Percentiles rank a stretch among this genome's conserved stretches.
Evolutionary conservation across 1,140 invertebrate genomes (phyloP).

Genomic region (Bombus picipes): DNA sequence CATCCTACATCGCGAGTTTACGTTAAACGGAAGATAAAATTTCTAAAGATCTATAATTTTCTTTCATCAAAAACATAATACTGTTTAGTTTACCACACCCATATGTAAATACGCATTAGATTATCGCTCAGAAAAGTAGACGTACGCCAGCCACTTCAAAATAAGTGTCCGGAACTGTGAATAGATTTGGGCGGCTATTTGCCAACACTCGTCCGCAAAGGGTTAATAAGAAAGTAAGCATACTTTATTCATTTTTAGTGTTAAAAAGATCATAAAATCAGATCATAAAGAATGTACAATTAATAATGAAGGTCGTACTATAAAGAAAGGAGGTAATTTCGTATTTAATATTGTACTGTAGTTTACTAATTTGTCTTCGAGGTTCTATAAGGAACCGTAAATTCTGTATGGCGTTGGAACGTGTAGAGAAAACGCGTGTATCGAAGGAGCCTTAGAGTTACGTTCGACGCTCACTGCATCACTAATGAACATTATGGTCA

Average conservation of each 20-base stretch:
- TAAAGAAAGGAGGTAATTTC: background rate
- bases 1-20: too few relatives aligned
- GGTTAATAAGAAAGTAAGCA: background rate
- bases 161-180: too few relatives aligned
- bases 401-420: background rate
- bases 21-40: too few relatives aligned
- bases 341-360: background rate
- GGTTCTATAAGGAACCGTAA: background rate
- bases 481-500: constrained; percentile 3
- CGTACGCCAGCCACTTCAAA: too few relatives aligned
- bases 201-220: too few relatives aligned
- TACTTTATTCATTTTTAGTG: background rate
- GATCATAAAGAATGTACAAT: constrained; percentile 13
- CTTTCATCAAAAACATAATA: too few relatives aligned
- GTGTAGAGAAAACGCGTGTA: background rate
- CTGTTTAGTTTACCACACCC: too few relatives aligned
- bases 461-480: constrained; percentile 2
- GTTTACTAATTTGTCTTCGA: background rate
- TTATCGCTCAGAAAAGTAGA: too few relatives aligned
- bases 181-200: too few relatives aligned
- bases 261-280: background rate
- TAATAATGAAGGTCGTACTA: constrained; percentile 5
- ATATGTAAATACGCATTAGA: too few relatives aligned
- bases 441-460: background rate
- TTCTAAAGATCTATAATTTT: too few relatives aligned